Conservation (phyloP, 2,888 invertebrate genomes). For the Onthophagus sagittarius region DNA sequence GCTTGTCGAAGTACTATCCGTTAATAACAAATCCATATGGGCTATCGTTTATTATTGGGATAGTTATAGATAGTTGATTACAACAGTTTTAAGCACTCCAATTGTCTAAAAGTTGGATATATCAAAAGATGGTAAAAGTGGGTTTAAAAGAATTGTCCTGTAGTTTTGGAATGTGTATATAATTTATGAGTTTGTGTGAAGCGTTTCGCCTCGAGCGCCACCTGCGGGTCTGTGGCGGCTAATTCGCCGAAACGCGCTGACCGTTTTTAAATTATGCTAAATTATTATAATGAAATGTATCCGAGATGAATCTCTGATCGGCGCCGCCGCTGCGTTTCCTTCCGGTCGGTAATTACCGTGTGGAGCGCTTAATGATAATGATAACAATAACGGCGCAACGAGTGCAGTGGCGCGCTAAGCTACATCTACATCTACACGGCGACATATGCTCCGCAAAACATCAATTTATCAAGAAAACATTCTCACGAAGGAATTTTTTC, state of each 20-base stretch:
- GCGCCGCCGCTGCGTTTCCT: constrained; percentile 50
- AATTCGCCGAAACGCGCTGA: constrained; percentile 32
- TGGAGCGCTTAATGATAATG: background rate
- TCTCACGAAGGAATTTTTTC: background rate
- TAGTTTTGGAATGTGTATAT: background rate
- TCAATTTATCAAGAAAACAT: background rate
- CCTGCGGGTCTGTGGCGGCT: background rate
- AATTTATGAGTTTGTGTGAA: background rate
- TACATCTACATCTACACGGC: background rate
- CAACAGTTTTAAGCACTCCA: too few relatives aligned
- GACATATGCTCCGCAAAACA: background rate
- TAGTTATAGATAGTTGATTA: too few relatives aligned
- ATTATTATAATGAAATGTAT: constrained; percentile 51
- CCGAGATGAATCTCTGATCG: constrained; percentile 49
- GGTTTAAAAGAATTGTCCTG: background rate
- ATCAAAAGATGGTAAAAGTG: too few relatives aligned
- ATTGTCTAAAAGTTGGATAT: too few relatives aligned
- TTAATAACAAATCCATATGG: too few relatives aligned
- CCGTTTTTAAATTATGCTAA: constrained; percentile 49
- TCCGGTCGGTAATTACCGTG: constrained; percentile 48
- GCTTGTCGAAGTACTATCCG: too few relatives aligned
- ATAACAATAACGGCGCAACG: background rate
- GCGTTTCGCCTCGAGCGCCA: background rate
- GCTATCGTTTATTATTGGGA: too few relatives aligned
- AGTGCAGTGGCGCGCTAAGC: background rate